These are phyloP conservation scores for Pteromalus puparum DNA, from an alignment of 1,140 invertebrate genomes.

Conservation along the genomic window DNA sequence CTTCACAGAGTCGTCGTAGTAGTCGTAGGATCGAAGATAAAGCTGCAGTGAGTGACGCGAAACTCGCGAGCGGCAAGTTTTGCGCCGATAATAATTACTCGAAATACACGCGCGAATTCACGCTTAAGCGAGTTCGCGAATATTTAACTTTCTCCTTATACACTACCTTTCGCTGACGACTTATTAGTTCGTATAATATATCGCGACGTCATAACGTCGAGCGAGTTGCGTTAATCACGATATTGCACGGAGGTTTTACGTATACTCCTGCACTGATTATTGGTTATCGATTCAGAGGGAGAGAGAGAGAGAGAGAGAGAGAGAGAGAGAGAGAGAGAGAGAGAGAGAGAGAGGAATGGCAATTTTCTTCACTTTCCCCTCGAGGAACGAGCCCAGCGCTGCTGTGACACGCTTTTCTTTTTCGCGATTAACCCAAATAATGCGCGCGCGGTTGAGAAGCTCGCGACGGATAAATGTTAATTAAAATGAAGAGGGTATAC, in stretches of 20 bases:
- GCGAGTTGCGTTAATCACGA: neutral
- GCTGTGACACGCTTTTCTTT: neutral
- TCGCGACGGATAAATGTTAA: neutral
- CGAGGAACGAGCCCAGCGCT: neutral
- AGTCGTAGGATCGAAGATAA: neutral
- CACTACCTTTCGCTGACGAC: too few relatives aligned
- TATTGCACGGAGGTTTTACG: neutral
- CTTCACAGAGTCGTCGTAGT: neutral
- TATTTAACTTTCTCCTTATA: neutral
- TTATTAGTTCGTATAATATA: too few relatives aligned
- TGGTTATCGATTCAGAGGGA: neutral
- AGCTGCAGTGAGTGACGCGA: neutral
- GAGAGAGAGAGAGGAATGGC: neutral
- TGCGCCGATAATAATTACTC: neutral
- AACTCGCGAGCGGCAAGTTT: neutral
- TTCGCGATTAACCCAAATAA: neutral
- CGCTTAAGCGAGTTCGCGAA: neutral
- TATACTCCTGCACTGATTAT: neutral
- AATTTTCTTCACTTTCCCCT: neutral
- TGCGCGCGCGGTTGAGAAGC: neutral
- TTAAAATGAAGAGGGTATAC: neutral
- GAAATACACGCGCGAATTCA: neutral
- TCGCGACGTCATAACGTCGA: too few relatives aligned
- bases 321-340: neutral
- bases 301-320: neutral